Conservation (phyloP, 2,113 vertebrate genomes). For the Apeltes quadracus region DNA sequence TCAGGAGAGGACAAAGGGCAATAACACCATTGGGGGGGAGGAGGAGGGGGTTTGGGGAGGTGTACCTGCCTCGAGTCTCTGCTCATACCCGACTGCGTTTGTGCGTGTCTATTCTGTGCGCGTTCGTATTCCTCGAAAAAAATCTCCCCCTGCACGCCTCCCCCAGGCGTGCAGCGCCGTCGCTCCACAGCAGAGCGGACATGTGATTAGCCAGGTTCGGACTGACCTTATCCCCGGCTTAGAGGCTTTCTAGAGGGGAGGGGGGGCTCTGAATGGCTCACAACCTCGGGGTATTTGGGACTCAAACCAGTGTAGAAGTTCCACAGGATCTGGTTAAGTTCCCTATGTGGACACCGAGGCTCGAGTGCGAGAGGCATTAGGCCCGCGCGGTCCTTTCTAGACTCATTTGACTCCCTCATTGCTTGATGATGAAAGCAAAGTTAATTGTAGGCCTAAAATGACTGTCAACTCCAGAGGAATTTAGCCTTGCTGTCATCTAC, state of each 20-base stretch:
- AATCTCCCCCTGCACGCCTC: too few species aligned
- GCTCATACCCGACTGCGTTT: not conserved
- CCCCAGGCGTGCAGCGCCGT: conserved; percentile 33
- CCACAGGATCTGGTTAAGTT: conserved; percentile 4
- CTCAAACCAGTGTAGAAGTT: conserved; percentile 11
- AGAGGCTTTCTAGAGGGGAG: conserved; percentile 25
- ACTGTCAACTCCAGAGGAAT: not conserved
- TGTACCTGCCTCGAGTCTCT: conserved; percentile 9
- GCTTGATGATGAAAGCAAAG: conserved; percentile 21
- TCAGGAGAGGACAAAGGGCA: conserved; percentile 22
- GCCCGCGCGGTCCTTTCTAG: not conserved
- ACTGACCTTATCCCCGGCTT: conserved; percentile 48
- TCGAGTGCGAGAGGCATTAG: not conserved
- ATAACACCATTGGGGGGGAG: conserved; percentile 21
- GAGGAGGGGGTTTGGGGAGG: conserved; percentile 14
- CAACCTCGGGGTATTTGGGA: conserved; percentile 25
- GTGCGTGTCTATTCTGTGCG: conserved; percentile 23
- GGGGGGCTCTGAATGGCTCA: conserved; percentile 32
- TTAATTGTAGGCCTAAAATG: conserved; percentile 31
- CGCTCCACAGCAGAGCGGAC: conserved; percentile 36
- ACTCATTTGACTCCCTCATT: conserved; percentile 23
- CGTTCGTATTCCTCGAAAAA: conserved; percentile 10
- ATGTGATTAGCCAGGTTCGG: conserved; percentile 56
- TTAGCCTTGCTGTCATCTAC: conserved; percentile 17
- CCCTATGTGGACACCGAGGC: conserved; percentile 9